Evolutionary conservation across 2,888 invertebrate species (phyloP).

Genomic region (Drosophila stalkeri): DNA sequence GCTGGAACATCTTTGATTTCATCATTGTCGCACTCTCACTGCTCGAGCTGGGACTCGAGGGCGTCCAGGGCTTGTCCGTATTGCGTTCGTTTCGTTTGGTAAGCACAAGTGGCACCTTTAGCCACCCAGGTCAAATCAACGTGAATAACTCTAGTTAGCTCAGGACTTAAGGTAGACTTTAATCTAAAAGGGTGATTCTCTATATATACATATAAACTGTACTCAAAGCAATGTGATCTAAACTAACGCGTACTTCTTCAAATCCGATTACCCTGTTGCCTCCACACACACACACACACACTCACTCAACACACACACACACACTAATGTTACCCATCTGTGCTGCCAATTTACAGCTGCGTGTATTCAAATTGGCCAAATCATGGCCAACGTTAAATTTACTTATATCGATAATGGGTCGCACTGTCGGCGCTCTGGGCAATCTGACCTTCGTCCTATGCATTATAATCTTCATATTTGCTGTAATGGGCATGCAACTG

Average conservation of each 20-base stretch:
- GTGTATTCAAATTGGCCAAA: constrained; percentile 99
- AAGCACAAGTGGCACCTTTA: constrained; percentile 84
- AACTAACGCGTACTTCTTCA: constrained; percentile 30
- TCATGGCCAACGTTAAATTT: constrained; percentile 99
- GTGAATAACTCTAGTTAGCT: constrained; percentile 29
- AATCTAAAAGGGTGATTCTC: background rate
- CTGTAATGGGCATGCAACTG: constrained; percentile 99
- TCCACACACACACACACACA: constrained; percentile 13
- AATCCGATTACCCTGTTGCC: constrained; percentile 18
- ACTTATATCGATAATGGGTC: constrained; percentile 98
- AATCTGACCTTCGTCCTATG: constrained; percentile 99
- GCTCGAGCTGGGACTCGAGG: constrained; percentile 96
- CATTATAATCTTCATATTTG: constrained; percentile 99
- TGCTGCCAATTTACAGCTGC: constrained; percentile 88
- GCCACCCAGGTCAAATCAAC: background rate
- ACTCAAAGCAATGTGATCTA: constrained; percentile 27
- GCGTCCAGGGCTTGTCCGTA: constrained; percentile 98
- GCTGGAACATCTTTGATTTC: constrained; percentile 99
- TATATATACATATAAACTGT: constrained; percentile 14
- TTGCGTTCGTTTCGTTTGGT: constrained; percentile 99
- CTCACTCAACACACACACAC: constrained; percentile 21
- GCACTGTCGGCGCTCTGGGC: constrained; percentile 98
- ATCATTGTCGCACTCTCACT: constrained; percentile 98
- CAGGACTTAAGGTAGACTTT: constrained; percentile 45
- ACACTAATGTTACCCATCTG: constrained; percentile 45